Evolutionary conservation across 2,113 vertebrate species (phyloP), one percentile per base, ranked within the genome.

Genomic region (Calyptommatus sinebrachiatus): DNA sequence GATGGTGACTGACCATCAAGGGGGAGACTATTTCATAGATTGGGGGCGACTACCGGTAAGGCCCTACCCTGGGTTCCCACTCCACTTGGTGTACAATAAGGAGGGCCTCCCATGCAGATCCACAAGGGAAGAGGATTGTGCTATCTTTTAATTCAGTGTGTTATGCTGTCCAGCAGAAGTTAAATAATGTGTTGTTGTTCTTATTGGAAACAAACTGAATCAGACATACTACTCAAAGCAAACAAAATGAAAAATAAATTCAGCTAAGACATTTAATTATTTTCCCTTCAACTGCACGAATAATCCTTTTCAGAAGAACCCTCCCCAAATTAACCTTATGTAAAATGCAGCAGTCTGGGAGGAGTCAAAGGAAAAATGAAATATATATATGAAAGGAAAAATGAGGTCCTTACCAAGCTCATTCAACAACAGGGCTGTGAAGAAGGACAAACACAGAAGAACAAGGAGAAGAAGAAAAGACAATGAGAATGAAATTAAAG

Each of bases 361-460:
- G 86, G 79, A 77, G 81, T 29, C 89, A 89, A 88, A 92, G 85
- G 84, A 93, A 91, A 91, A 87, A 41, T 41, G 35, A 89, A 85
- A 91, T 91, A 88, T 45, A 57, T 57, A 57, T 18, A 57, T 18
- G 18, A 57, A 18, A 57, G 18, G 89, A 93, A 73, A 84, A 94
- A 94, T 93, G 93, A 80, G 88, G 76, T 84, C 94, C 95, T 96
- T 96, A 96, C 95, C 95, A 95, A 96, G 92, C 95, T 96, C 95
- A 96, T 93, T 96, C 93, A 96, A 95, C 90, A 96, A 96, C 93
- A 95, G 94, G 91, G 95, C 95, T 96, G 95, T 93, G 93, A 91
- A 95, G 88, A 89, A 95, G 95, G 35, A 41, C 35, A 41, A 41
- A 94, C 88, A 95, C 92, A 95, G 94, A 94, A 94, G 94, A 95